Evolutionary conservation across 2,797 vertebrate genomes (phyloP), one percentile per base, ranked within the genome.

Genomic region (Rhinella marina): DNA sequence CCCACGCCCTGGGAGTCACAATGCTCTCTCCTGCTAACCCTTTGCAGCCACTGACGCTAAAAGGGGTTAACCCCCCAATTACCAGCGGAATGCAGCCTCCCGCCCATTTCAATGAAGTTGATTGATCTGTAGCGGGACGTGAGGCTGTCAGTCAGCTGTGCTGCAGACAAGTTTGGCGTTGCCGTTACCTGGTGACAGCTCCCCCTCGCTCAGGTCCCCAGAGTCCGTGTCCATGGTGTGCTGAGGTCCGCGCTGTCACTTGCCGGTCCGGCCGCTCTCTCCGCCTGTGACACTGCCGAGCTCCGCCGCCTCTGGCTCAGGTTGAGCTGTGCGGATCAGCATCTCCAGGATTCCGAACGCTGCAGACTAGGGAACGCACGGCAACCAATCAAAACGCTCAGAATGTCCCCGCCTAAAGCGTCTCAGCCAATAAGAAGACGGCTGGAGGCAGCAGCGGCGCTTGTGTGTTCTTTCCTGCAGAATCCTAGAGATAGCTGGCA

Each of bases 191-290:
- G 88, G 88, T 77, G 88, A 89, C 72, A 97, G 93, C 92, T 98
- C 98, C 92, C 97, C 97, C 88, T 99, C 98, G 93, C 98, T 98
- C 93, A 97, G 96, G 92, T 98, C 98, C 78, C 96, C 98, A 27
- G 98, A 99, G 94, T 99, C 98, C 88, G 97, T 98, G 93, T 99
- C 98, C 98, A 99, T 99, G 94, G 94, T 82, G 73, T 83, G 79
- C 14, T 52, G 73, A 14, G 48, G 19, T 57, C 85, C 48, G 83
- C 78, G 11, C 19, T 29, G 50, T 80, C 81, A 56, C 25, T 72
- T 41, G 62, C 87, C 66, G 78, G 78, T 29, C 17, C 54, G 70
- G 41, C 32, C 50, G 12, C 64, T 72, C 29, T 87, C 27, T 81
- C 23, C 16, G 57, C 78, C 75, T 23, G 14, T 73, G 59, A 54